Conservation (phyloP, 2,888 invertebrate genomes). For the Cremastinae sp. region DNA sequence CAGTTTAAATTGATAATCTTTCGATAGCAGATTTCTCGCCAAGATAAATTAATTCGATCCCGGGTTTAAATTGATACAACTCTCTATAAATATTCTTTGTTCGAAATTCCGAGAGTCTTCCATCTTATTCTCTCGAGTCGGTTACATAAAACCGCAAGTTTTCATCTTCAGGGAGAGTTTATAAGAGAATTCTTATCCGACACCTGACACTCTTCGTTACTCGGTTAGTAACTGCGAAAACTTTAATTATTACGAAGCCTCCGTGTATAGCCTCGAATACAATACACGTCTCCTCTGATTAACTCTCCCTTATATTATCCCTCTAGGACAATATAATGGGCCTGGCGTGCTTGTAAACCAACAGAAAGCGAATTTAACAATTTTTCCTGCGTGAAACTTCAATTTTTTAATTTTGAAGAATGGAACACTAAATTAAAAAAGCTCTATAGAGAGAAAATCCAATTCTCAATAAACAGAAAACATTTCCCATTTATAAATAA, state of each 20-base stretch:
- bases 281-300: slow-evolving; percentile 41
- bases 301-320: slow-evolving; percentile 43
- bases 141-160: slow-evolving; percentile 35
- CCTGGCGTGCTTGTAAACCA: slow-evolving; percentile 38
- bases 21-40: not conserved
- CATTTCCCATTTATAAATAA: no score
- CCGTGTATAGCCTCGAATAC: not conserved
- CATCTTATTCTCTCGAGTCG: slow-evolving; percentile 3
- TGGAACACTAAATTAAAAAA: no score
- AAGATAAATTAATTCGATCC: slow-evolving; percentile 6
- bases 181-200: slow-evolving; percentile 55
- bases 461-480: no score
- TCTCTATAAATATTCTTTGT: slow-evolving; percentile 26
- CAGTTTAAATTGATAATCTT: not conserved
- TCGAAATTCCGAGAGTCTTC: slow-evolving; percentile 2
- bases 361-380: slow-evolving; percentile 7
- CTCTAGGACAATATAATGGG: slow-evolving; percentile 56
- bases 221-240: slow-evolving; percentile 46
- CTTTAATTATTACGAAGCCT: slow-evolving; percentile 38
- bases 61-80: slow-evolving; percentile 20
- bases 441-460: no score
- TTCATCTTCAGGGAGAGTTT: slow-evolving; percentile 33
- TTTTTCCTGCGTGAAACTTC: not conserved
- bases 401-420: not conserved
- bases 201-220: slow-evolving; percentile 59